Base-by-base conservation (phyloP, 2,113 vertebrate species). In the Bufo bufo region DNA sequence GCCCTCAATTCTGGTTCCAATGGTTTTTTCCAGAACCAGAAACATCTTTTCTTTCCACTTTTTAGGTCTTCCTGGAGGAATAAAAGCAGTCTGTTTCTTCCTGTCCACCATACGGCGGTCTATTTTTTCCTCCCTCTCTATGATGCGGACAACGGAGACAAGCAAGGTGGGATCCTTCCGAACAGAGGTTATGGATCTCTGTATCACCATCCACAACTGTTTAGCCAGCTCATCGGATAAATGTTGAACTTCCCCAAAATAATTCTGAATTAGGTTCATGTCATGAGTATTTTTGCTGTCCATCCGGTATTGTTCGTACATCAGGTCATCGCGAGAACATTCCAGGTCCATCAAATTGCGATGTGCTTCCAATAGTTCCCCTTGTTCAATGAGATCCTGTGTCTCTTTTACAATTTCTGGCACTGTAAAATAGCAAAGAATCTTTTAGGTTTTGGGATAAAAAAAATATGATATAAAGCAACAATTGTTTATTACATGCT, bases 251-350 rank as follows among this genome's bases (percentile, higher is more conserved):
- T 96, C 93, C 52, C 97, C 96, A 54, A 99, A 99, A 92, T 99
- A 99, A 2, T 93, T 93, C 17, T 95, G 96, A 92, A 99, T 99
- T 77, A 99, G 96, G 86, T 96, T 95, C 96, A 98, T 99, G 93
- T 99, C 98, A 0, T 95, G 97, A 0, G 95, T 95, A 92, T 99
- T 99, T 90, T 94, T 97, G 92, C 97, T 97, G 95, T 99, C 97
- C 96, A 98, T 97, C 0, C 98, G 97, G 89, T 97, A 98, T 91
- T 99, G 98, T 91, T 99, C 98, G 0, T 98, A 99, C 97, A 99
- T 97, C 63, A 99, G 96, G 91, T 98, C 96, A 1, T 99, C 98
- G 0, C 98, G 96, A 0, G 98, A 99, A 85, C 95, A 97, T 92
- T 99, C 98, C 63, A 99, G 94, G 90, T 99, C 98, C 96, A 99